These are phyloP conservation scores for Formica exsecta DNA, from an alignment of 1,140 invertebrate species.

Conservation along the genomic window DNA sequence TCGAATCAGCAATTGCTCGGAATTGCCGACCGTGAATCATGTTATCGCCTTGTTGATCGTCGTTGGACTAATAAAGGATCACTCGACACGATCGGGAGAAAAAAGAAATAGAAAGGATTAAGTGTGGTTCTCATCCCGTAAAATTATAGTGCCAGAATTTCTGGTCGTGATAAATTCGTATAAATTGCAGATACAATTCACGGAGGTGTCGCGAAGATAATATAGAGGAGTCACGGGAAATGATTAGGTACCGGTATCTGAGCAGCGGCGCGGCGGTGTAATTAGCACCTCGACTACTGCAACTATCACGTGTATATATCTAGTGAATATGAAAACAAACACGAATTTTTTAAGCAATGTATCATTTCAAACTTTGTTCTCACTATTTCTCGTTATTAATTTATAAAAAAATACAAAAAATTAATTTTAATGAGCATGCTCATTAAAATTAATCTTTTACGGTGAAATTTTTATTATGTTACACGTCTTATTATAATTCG, in stretches of 20 bases:
- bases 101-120: not conserved
- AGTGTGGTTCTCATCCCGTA: not conserved
- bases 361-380: too few species aligned
- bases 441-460: not conserved
- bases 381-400: too few species aligned
- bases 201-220: conserved; percentile 26
- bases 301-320: not conserved
- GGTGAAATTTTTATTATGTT: not conserved
- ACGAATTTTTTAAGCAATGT: too few species aligned
- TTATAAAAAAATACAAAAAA: too few species aligned
- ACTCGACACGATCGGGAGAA: not conserved
- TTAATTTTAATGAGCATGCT: too few species aligned
- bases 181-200: not conserved
- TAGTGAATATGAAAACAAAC: not conserved
- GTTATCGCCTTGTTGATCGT: conserved; percentile 7
- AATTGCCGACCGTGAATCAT: not conserved
- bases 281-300: conserved; percentile 9
- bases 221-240: not conserved
- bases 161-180: conserved; percentile 10
- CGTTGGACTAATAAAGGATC: conserved; percentile 19
- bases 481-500: not conserved
- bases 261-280: conserved; percentile 1
- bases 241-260: conserved; percentile 39
- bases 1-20: not conserved
- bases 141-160: conserved; percentile 14